A percentile compares a stretch with the other conserved stretches of the same genome.
Evolutionary conservation across 2,888 invertebrate genomes (phyloP).

Genomic region (Congeria kusceri): DNA sequence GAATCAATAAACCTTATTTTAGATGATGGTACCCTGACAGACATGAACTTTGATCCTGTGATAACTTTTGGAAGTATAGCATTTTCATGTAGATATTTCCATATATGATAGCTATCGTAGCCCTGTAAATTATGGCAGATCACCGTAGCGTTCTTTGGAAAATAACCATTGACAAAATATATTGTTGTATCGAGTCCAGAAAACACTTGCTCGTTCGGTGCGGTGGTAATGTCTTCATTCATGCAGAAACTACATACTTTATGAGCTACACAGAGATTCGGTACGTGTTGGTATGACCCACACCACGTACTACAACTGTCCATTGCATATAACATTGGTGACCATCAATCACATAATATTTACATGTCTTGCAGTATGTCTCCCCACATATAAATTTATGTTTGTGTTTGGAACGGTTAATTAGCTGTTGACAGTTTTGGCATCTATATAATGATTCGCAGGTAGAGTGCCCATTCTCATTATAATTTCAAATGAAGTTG

Average conservation of each 20-base stretch:
- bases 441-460: too few relatives aligned
- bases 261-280: background rate
- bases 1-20: conserved; percentile 6
- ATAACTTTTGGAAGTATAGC: background rate
- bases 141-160: conserved; percentile 2
- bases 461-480: too few relatives aligned
- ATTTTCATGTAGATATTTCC: background rate
- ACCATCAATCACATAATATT: background rate
- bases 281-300: background rate
- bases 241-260: conserved; percentile 7
- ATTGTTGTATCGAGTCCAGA: background rate
- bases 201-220: background rate
- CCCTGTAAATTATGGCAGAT: background rate
- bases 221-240: background rate
- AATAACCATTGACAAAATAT: conserved; percentile 12
- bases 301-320: background rate
- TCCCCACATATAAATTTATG: background rate
- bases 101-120: background rate
- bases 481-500: background rate
- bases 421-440: too few relatives aligned
- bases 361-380: conserved; percentile 4
- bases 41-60: conserved; percentile 2
- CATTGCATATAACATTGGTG: conserved; percentile 9
- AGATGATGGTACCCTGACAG: background rate
- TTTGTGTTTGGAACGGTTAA: background rate